Evolutionary conservation across 2,113 vertebrate species (phyloP).

Genomic region (Murina feae): DNA sequence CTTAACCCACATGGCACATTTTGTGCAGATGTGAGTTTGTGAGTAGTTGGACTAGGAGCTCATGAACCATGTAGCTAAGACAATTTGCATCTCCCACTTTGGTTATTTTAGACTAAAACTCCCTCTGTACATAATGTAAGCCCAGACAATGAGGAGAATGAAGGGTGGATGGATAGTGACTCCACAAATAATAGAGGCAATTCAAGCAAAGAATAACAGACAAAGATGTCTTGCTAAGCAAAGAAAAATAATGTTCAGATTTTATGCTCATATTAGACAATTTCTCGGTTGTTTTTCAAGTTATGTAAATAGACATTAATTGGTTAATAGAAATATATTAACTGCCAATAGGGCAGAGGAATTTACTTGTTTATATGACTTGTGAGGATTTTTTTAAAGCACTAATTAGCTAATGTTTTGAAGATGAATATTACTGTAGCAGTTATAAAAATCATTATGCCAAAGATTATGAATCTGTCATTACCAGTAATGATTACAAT

Average conservation of each 20-base stretch:
- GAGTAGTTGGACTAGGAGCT: background rate
- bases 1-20: background rate
- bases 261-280: background rate
- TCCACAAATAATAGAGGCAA: background rate
- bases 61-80: background rate
- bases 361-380: background rate
- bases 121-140: background rate
- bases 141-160: background rate
- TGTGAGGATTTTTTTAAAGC: background rate
- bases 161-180: background rate
- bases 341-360: background rate
- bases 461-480: slow-evolving; percentile 5
- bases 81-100: background rate
- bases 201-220: background rate
- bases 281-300: slow-evolving; percentile 16
- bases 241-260: background rate
- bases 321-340: background rate
- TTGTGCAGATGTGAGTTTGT: background rate
- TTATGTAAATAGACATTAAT: slow-evolving; percentile 28
- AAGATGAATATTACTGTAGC: background rate
- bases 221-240: background rate
- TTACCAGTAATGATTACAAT: background rate
- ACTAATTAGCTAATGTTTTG: slow-evolving; percentile 3
- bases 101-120: background rate
- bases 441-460: slow-evolving; percentile 23